Evolutionary conservation across 2,113 vertebrate genomes (phyloP).

Genomic region (Callocephalon fimbriatum): DNA sequence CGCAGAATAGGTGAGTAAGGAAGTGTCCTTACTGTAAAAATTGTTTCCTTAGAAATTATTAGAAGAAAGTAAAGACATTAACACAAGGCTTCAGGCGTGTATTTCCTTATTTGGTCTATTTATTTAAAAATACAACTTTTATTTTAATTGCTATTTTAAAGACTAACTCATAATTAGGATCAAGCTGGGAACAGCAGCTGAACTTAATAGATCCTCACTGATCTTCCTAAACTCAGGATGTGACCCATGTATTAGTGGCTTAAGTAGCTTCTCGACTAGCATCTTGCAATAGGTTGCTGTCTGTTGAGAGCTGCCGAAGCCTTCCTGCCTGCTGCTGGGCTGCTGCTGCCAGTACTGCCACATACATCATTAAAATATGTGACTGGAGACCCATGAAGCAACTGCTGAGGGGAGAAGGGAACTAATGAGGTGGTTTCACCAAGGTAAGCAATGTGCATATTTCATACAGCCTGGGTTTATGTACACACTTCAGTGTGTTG

Average conservation of each 20-base stretch:
- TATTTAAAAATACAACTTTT: not conserved
- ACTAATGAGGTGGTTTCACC: slow-evolving; percentile 50
- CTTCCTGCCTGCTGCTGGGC: not conserved
- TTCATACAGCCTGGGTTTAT: not conserved
- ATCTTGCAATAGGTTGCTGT: not conserved
- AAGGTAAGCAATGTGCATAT: slow-evolving; percentile 34
- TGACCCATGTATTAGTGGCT: not conserved
- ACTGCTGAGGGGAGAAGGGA: slow-evolving; percentile 8
- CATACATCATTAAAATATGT: slow-evolving; percentile 3
- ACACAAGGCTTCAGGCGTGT: not conserved
- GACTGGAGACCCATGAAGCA: slow-evolving; percentile 2
- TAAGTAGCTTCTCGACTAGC: not conserved
- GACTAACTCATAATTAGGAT: not conserved
- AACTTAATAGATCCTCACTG: not conserved
- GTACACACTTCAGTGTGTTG: not conserved
- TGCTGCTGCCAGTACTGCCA: not conserved
- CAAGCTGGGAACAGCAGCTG: not conserved
- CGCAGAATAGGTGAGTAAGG: not conserved
- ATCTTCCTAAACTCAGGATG: not conserved
- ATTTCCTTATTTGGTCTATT: not conserved
- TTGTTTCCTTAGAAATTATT: not conserved
- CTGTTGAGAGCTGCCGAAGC: not conserved
- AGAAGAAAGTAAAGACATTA: not conserved
- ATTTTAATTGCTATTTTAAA: not conserved
- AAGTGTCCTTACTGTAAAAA: not conserved